Evolutionary conservation across 2,888 invertebrate species (phyloP), one percentile per base, ranked within the genome.

Genomic region (Atethmia centrago): DNA sequence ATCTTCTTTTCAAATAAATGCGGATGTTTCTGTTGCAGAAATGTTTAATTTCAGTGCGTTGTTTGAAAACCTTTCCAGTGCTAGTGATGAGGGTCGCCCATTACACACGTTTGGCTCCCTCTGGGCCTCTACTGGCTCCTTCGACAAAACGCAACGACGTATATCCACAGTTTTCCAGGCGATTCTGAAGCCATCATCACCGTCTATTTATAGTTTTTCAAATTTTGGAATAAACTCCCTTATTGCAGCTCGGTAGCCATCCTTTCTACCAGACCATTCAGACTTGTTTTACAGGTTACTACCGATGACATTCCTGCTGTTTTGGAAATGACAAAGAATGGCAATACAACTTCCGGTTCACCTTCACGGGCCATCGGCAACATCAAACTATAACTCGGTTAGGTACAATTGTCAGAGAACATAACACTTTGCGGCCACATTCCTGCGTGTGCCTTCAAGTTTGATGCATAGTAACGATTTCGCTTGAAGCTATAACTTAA

Each of bases 391-490:
- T 77, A 70, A n/a, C 59, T 63, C 31, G 36, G 49, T 79, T 68
- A 31, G 53, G 61, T 62, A 65, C 65, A 80, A 71, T 77, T 71
- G 63, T 82, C 59, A 59, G 67, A 59, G 82, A 80, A 77, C 71
- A 65, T 71, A 82, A 82, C 72, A 72, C 77, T 68, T 82, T 31
- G 55, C 64, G 67, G 64, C 77, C 71, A 71, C 82, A 80, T 80
- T 80, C 80, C 80, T 80, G 31, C 72, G 55, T 77, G 80, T 80
- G 71, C 63, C 71, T 77, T 82, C 58, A 71, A 80, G 71, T 77
- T 82, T 77, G 82, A 68, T 82, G 82, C 82, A 77, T 82, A 72
- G 68, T 77, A 72, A 82, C 72, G 68, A 82, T 72, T 77, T 80
- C 71, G 59, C 78, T 80, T 65, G 72, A 82, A 72, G 72, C 80